phyloP scores from a whole-genome alignment of 1,140 invertebrate genomes.

The Alviniconcha marisindica region DNA sequence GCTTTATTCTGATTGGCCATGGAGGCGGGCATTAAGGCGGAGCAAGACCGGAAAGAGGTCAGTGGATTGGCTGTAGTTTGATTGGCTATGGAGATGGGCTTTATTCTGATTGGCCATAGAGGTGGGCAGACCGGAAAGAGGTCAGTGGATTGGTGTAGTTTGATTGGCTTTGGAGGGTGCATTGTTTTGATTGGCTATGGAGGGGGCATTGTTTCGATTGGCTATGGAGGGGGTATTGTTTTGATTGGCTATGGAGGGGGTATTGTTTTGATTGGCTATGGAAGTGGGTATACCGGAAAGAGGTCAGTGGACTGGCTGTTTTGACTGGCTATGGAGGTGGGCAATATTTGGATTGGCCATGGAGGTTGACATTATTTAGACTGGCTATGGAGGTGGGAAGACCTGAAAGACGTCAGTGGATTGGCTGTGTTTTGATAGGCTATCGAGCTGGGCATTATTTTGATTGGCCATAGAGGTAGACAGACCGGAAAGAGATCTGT shows the following conservation, averaged over 20 bases:
- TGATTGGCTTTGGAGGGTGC: too few relatives aligned
- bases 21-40: conserved; percentile 98
- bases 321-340: too few relatives aligned
- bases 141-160: conserved; percentile 68
- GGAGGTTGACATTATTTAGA: conserved; percentile 98
- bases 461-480: too few relatives aligned
- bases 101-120: conserved; percentile 99
- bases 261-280: conserved; percentile 99
- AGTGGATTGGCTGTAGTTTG: too few relatives aligned
- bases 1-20: conserved; percentile 99
- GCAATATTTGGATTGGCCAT: too few relatives aligned
- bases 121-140: conserved; percentile 93
- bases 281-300: conserved; percentile 98
- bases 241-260: too few relatives aligned
- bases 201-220: too few relatives aligned
- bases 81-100: too few relatives aligned
- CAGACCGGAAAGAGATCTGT: too few relatives aligned
- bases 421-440: too few relatives aligned
- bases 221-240: too few relatives aligned
- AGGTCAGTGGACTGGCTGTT: conserved; percentile 77
- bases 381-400: conserved; percentile 99
- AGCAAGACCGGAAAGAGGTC: conserved; percentile 93
- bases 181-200: conserved; percentile 99
- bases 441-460: conserved; percentile 97
- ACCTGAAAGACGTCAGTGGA: conserved; percentile 85